Percentiles rank a stretch among this genome's conserved stretches.
Evolutionary conservation across 2,113 vertebrate species (phyloP).

Genomic region (Tragulus kanchil): DNA sequence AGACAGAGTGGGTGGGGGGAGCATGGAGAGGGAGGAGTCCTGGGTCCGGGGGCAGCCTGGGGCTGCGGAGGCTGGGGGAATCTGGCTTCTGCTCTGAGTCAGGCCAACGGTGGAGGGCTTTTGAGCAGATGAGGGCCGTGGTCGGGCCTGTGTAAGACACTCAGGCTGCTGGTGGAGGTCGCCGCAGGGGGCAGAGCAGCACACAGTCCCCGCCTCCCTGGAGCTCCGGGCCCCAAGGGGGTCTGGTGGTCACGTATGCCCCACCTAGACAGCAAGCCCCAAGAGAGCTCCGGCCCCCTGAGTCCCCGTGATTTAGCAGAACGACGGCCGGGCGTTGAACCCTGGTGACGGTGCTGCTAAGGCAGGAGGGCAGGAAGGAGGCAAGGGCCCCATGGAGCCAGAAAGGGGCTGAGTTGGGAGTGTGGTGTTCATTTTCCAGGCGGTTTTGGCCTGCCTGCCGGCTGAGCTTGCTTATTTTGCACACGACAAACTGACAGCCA

Average conservation of each 20-base stretch:
- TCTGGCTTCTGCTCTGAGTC: not conserved
- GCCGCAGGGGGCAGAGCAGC: accelerated
- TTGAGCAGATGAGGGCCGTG: not conserved
- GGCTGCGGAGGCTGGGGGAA: not conserved
- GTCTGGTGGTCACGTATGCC: accelerated
- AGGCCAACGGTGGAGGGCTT: accelerated
- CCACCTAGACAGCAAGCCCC: not conserved
- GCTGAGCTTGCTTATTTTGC: not conserved
- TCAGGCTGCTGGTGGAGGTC: too few species aligned
- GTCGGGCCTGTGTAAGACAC: accelerated
- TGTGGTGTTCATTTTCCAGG: accelerated
- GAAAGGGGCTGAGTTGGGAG: accelerated
- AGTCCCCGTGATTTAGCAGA: not conserved
- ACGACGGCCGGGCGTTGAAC: accelerated
- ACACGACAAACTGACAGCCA: not conserved
- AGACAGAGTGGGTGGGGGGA: not conserved
- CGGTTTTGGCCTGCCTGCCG: not conserved
- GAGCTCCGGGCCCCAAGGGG: too few species aligned
- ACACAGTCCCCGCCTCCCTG: accelerated
- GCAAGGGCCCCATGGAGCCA: accelerated
- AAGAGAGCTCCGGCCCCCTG: not conserved
- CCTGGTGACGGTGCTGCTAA: too few species aligned
- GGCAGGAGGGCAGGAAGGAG: not conserved
- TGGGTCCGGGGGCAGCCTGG: accelerated
- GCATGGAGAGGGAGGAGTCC: too few species aligned